Percentiles rank a stretch among this genome's conserved stretches.
These are phyloP conservation scores for Brachyistius frenatus DNA, from an alignment of 2,113 vertebrate species.

Conservation along the genomic window DNA sequence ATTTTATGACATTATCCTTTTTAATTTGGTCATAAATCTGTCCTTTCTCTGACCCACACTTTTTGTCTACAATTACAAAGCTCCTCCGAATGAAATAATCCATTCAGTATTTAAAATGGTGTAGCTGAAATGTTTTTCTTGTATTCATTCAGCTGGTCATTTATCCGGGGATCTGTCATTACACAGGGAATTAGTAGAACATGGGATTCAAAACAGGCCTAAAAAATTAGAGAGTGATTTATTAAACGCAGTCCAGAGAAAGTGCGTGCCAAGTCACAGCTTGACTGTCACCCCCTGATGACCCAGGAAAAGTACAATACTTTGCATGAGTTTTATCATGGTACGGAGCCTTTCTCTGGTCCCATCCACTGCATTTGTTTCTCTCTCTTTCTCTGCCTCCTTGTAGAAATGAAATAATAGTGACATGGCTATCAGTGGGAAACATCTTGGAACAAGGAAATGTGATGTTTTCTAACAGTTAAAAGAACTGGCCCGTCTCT, in stretches of 20 bases:
- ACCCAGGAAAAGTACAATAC: slow-evolving; percentile 63
- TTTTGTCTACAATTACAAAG: no score
- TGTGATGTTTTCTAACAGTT: slow-evolving; percentile 40
- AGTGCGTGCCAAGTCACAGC: slow-evolving; percentile 9
- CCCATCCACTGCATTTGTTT: background rate
- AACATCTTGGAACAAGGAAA: slow-evolving; percentile 51
- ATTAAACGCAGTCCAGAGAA: background rate
- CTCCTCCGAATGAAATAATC: no score
- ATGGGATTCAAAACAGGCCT: background rate
- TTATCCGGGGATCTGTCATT: background rate
- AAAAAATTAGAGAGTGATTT: background rate
- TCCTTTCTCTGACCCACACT: no score
- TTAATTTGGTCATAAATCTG: no score
- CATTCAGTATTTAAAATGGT: no score
- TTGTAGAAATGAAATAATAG: slow-evolving; percentile 8
- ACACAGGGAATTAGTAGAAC: background rate
- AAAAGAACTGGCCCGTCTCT: slow-evolving; percentile 9
- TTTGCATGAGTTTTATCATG: slow-evolving; percentile 62
- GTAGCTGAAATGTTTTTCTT: no score
- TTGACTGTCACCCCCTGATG: slow-evolving; percentile 1
- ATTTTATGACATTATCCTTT: no score
- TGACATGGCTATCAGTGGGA: slow-evolving; percentile 30
- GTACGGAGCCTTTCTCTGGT: slow-evolving; percentile 10
- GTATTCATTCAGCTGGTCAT: background rate
- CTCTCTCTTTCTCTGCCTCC: background rate